Percentiles rank a stretch among this genome's conserved stretches.
phyloP scores from a whole-genome alignment of 53 echinoderm and acorn worm genomes.

The Echinarachnius parma region DNA sequence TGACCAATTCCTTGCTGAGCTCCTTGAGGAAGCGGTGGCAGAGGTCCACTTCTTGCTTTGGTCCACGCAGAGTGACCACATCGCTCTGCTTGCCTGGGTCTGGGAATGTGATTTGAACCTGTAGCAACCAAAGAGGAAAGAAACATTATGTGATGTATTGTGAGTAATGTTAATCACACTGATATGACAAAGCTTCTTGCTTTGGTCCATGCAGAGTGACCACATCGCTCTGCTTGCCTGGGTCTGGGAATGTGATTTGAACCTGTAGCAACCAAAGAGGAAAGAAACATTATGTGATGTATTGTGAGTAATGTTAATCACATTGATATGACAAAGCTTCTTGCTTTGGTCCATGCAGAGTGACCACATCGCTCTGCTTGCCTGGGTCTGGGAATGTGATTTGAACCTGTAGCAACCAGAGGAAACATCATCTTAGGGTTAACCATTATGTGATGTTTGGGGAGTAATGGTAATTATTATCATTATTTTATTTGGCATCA shows the following conservation, averaged over 20 bases:
- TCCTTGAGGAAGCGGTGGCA: conserved; percentile 90
- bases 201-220: conserved; percentile 93
- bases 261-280: too few species aligned
- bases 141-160: too few species aligned
- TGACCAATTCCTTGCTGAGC: conserved; percentile 73
- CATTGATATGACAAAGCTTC: too few species aligned
- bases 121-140: too few species aligned
- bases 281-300: too few species aligned
- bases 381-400: conserved; percentile 90
- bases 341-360: conserved; percentile 87
- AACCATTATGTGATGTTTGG: too few species aligned
- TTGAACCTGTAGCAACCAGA: conserved; percentile 79
- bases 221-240: conserved; percentile 86
- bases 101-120: conserved; percentile 93
- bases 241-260: conserved; percentile 87
- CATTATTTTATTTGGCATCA: too few species aligned
- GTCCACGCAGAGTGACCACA: conserved; percentile 84
- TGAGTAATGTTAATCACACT: too few species aligned
- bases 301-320: too few species aligned
- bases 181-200: too few species aligned
- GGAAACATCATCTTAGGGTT: too few species aligned
- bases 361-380: conserved; percentile 86
- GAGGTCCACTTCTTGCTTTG: conserved; percentile 93
- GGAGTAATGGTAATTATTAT: too few species aligned
- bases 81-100: conserved; percentile 89